Percentiles rank a stretch among this genome's conserved stretches.
Conservation (phyloP, 2,888 invertebrate genomes). For the Patella ulyssiponensis region DNA sequence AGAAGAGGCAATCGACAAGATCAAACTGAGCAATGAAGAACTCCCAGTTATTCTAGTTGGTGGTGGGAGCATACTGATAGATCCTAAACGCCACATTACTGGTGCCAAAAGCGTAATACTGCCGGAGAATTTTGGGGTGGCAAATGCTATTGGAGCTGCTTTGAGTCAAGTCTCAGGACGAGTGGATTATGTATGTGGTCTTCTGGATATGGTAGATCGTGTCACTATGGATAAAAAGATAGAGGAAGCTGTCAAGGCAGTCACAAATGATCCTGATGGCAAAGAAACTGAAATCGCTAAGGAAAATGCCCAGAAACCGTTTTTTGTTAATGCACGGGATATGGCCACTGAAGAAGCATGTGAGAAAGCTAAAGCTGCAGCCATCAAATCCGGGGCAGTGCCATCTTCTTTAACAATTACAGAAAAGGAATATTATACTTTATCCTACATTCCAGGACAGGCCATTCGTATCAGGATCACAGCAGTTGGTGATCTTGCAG, state of each 20-base stretch:
- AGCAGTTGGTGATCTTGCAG: constrained; percentile 57
- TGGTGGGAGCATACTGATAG: constrained; percentile 63
- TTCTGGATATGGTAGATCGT: constrained; percentile 42
- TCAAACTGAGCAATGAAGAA: constrained; percentile 51
- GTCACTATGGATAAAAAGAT: constrained; percentile 32
- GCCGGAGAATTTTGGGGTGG: constrained; percentile 59
- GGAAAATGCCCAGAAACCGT: constrained; percentile 40
- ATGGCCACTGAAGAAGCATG: constrained; percentile 36
- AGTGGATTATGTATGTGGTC: constrained; percentile 53
- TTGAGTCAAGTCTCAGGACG: constrained; percentile 62
- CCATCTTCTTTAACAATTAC: constrained; percentile 41
- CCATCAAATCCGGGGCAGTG: constrained; percentile 41
- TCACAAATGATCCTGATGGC: constrained; percentile 28
- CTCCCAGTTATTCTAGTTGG: constrained; percentile 65
- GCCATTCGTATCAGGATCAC: constrained; percentile 61
- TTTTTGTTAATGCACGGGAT: constrained; percentile 44
- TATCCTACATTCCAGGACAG: constrained; percentile 65
- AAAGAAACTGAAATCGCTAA: constrained; percentile 27
- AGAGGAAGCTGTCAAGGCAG: constrained; percentile 15
- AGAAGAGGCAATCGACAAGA: constrained; percentile 57
- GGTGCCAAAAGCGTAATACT: constrained; percentile 47
- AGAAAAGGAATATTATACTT: constrained; percentile 53
- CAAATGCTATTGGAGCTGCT: constrained; percentile 70
- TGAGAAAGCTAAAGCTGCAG: constrained; percentile 27
- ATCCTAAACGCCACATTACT: constrained; percentile 37